Evolutionary conservation across 2,113 vertebrate genomes (phyloP).

Genomic region (Urocitellus parryii): DNA sequence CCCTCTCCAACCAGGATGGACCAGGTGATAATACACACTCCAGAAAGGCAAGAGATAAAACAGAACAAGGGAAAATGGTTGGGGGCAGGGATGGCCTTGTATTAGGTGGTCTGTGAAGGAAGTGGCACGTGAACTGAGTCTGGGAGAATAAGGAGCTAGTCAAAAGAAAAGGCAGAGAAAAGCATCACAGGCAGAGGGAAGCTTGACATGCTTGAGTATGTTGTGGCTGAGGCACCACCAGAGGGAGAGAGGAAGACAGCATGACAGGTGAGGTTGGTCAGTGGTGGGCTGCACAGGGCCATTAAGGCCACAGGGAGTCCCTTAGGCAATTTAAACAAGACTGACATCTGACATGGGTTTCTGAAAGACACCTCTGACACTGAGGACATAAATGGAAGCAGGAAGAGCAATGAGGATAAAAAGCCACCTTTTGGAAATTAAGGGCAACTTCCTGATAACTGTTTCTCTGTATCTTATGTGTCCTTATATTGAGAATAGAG

Average conservation of each 20-base stretch:
- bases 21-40: not conserved
- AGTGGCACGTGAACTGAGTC: not conserved
- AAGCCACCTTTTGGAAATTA: too few relatives aligned
- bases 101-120: not conserved
- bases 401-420: not conserved
- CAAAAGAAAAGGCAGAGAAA: not conserved
- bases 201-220: not conserved
- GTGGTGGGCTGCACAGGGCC: not conserved
- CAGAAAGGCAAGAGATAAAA: not conserved
- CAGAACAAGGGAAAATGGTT: not conserved
- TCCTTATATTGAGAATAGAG: too few relatives aligned
- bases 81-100: not conserved
- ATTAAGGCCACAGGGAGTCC: not conserved
- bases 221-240: not conserved
- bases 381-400: not conserved
- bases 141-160: not conserved
- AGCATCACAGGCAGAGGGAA: not conserved
- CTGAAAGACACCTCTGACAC: not conserved
- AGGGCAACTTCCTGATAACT: too few relatives aligned
- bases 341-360: not conserved
- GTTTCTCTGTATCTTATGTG: too few relatives aligned
- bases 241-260: not conserved
- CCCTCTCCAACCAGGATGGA: not conserved
- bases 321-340: not conserved
- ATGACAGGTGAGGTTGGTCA: rapidly evolving